A percentile compares a stretch with the other conserved stretches of the same genome.
phyloP scores from a whole-genome alignment of 2,113 vertebrate genomes.

The Bagarius yarrelli region DNA sequence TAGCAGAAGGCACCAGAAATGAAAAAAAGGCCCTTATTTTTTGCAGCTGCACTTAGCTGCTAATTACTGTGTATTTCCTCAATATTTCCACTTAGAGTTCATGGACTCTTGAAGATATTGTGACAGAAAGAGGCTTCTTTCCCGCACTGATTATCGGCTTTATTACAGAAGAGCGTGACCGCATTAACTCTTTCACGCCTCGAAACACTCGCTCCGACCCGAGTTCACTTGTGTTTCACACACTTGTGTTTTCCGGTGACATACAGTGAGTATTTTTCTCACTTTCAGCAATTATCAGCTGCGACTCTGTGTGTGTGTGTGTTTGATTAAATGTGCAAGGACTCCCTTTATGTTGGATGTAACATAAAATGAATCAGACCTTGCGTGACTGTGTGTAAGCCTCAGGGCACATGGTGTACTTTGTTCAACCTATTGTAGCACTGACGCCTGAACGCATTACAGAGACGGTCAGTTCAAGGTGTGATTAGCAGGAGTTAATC shows the following conservation, averaged over 20 bases:
- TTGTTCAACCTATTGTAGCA: slow-evolving; percentile 29
- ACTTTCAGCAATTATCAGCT: slow-evolving; percentile 48
- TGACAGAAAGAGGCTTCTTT: slow-evolving; percentile 30
- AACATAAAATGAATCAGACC: slow-evolving; percentile 32
- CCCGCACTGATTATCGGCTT: slow-evolving; percentile 42
- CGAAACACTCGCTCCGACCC: slow-evolving; percentile 36
- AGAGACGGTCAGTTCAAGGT: slow-evolving; percentile 12
- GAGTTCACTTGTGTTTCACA: slow-evolving; percentile 42
- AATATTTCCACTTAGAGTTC: slow-evolving; percentile 30
- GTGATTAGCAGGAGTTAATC: slow-evolving; percentile 41
- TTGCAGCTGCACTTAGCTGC: slow-evolving; percentile 10
- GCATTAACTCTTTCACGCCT: slow-evolving; percentile 50
- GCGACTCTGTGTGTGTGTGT: slow-evolving; percentile 17
- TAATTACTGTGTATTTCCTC: slow-evolving; percentile 14
- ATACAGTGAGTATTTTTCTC: slow-evolving; percentile 12
- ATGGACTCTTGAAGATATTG: slow-evolving; percentile 30
- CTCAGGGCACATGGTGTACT: slow-evolving; percentile 11
- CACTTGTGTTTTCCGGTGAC: slow-evolving; percentile 40
- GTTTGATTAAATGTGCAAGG: slow-evolving; percentile 30
- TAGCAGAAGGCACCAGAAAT: not conserved
- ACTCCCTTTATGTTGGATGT: slow-evolving; percentile 39
- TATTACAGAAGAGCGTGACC: slow-evolving; percentile 42
- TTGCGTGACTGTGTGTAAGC: slow-evolving; percentile 28
- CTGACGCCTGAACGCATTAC: not conserved
- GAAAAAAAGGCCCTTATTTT: not conserved